phyloP scores from a whole-genome alignment of 64 coral and sea anemone species.

The Astreopora myriophthalma region DNA sequence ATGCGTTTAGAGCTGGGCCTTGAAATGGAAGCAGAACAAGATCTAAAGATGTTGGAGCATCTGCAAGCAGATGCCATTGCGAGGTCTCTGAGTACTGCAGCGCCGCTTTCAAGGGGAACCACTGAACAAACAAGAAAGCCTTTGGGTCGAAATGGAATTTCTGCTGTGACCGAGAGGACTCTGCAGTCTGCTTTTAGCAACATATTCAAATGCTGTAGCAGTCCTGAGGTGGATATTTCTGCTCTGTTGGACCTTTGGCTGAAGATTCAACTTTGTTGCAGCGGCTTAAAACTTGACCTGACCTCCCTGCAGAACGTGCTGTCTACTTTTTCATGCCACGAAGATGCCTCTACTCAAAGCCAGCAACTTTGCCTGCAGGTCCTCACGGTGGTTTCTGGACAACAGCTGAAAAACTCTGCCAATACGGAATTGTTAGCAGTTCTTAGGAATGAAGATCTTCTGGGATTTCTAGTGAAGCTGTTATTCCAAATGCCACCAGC shows the following conservation, averaged over 20 bases:
- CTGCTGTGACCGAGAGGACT: background rate
- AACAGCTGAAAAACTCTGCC: background rate
- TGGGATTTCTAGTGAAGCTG: slow-evolving; percentile 21
- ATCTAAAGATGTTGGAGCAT: slow-evolving; percentile 65
- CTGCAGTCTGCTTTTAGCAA: slow-evolving; percentile 29
- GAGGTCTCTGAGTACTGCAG: slow-evolving; percentile 32
- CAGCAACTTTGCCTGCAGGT: slow-evolving; percentile 55
- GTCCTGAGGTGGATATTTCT: slow-evolving; percentile 22
- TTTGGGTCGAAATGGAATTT: background rate
- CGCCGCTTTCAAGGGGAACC: background rate
- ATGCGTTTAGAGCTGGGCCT: slow-evolving; percentile 64
- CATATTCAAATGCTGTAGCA: slow-evolving; percentile 19
- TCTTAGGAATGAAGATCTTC: slow-evolving; percentile 55
- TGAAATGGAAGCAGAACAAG: slow-evolving; percentile 81
- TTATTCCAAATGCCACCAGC: background rate
- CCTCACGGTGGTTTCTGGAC: slow-evolving; percentile 22
- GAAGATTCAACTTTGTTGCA: slow-evolving; percentile 12
- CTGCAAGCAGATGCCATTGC: slow-evolving; percentile 58
- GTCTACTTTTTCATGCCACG: background rate
- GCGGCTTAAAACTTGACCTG: background rate
- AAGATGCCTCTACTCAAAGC: background rate
- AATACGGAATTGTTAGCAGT: background rate
- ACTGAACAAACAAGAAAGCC: background rate
- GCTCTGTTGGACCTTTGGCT: slow-evolving; percentile 61
- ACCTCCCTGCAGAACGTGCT: slow-evolving; percentile 12